Evolutionary conservation across 2,797 vertebrate genomes (phyloP), one percentile per base, ranked within the genome.

Genomic region (Manis pentadactyla): DNA sequence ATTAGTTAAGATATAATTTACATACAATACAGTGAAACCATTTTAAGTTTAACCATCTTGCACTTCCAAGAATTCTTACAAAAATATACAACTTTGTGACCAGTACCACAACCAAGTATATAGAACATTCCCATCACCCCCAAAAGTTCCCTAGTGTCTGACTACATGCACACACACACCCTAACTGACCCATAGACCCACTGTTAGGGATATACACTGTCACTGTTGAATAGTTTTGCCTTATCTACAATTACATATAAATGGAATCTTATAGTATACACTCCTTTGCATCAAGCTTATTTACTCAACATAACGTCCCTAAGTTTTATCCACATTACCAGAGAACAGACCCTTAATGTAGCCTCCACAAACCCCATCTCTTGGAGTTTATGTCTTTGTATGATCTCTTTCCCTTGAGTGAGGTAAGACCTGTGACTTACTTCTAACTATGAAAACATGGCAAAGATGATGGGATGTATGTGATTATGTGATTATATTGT

Each of bases 161-260:
- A 51, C 86, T 69, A 92, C 19, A 90, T 31, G 57, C 13, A 92
- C 84, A 81, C 46, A 63, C 8, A 37, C 18, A 91, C 25, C 25
- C 13, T 4, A 87, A 27, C 12, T 53, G 34, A 71, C 27, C 1
- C 31, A 63, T 0, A 96, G 42, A 1, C 19, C 77, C 27, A 46
- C 15, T 83, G 27, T 51, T 31, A 69, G 9, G 57, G 59, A 49
- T 39, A 64, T 59, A 61, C 34, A 85, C 77, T 75, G 34, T 86
- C 74, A 64, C 17, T 64, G 13, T 31, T 57, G 25, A 92, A 69
- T 74, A 69, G 19, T n/a, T 92, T 68, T 81, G 42, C 59, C 71
- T 73, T 71, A 83, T 34, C 31, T 92, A 39, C 19, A 46, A 73
- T 68, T 96, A 87, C 84, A 73, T 27, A 46, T 77, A 94, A 55